A percentile compares a stretch with the other conserved stretches of the same genome.
These are phyloP conservation scores for Vipera latastei DNA, from an alignment of 2,797 vertebrate species.

Conservation along the genomic window DNA sequence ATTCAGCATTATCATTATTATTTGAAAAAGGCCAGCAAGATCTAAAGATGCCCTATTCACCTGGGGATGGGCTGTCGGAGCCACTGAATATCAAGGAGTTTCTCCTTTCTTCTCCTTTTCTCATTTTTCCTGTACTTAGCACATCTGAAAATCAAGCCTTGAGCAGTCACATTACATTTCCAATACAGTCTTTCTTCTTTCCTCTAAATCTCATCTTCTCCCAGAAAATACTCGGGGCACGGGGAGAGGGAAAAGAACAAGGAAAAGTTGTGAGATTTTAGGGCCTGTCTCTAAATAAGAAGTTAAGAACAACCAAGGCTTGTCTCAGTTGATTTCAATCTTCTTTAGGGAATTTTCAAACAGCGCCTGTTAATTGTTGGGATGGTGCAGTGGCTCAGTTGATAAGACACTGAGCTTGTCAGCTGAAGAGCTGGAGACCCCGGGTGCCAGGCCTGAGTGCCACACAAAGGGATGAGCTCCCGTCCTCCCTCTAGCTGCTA, in stretches of 20 bases:
- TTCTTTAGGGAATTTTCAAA: neutral
- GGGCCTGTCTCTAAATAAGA: neutral
- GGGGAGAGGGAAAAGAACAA: neutral
- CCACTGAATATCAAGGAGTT: neutral
- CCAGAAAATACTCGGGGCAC: neutral
- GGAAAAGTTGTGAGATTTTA: neutral
- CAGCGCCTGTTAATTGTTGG: neutral
- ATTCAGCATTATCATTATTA: neutral
- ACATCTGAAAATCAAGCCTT: constrained; percentile 8
- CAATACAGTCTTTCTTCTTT: neutral
- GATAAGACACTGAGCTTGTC: neutral
- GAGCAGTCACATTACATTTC: neutral
- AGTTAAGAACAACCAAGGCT: neutral
- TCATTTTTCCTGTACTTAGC: neutral
- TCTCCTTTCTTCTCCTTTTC: neutral
- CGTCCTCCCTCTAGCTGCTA: neutral
- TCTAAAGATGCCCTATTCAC: constrained; percentile 3
- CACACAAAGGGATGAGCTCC: neutral
- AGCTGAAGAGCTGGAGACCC: neutral
- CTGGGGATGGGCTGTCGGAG: neutral
- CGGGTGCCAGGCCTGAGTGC: neutral
- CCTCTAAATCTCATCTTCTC: neutral
- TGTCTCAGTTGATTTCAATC: neutral
- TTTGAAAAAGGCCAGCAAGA: neutral
- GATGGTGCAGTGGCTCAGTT: neutral